Percentiles rank a stretch among this genome's conserved stretches.
phyloP scores from a whole-genome alignment of 2,888 invertebrate genomes.

The Encarsia formosa region DNA sequence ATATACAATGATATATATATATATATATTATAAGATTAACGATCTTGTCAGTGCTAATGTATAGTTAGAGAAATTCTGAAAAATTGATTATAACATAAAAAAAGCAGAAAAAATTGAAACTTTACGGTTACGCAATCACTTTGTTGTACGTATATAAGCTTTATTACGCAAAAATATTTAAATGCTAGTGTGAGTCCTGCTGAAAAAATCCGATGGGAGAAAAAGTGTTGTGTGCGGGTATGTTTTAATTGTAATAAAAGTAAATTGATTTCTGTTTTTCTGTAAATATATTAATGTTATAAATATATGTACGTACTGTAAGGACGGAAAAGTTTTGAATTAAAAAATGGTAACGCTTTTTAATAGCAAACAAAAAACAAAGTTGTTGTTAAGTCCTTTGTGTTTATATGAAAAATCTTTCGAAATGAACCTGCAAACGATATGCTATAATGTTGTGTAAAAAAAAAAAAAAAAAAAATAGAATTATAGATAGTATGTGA shows the following conservation, averaged over 20 bases:
- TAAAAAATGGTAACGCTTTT: constrained; percentile 8
- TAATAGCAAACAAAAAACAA: too few species aligned
- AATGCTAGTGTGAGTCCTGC: constrained; percentile 3
- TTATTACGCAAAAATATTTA: constrained; percentile 11
- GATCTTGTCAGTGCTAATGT: constrained; percentile 19
- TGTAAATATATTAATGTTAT: constrained; percentile 15
- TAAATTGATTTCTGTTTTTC: constrained; percentile 8
- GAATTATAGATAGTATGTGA: too few species aligned
- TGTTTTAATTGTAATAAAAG: not conserved
- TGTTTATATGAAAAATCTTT: too few species aligned
- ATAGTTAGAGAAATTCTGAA: not conserved
- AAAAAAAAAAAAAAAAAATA: too few species aligned
- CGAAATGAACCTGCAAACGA: too few species aligned
- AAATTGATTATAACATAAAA: not conserved
- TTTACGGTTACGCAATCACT: constrained; percentile 8
- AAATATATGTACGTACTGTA: constrained; percentile 7
- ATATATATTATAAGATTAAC: not conserved
- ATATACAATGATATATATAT: not conserved
- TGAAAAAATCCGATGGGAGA: constrained; percentile 19
- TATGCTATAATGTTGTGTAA: too few species aligned
- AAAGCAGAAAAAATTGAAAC: not conserved
- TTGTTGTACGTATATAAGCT: constrained; percentile 16
- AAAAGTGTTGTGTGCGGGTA: too few species aligned
- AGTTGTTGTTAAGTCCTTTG: too few species aligned
- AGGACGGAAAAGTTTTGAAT: constrained; percentile 6